Evolutionary conservation across 1,140 invertebrate species (phyloP).

Genomic region (Psix sp.): DNA sequence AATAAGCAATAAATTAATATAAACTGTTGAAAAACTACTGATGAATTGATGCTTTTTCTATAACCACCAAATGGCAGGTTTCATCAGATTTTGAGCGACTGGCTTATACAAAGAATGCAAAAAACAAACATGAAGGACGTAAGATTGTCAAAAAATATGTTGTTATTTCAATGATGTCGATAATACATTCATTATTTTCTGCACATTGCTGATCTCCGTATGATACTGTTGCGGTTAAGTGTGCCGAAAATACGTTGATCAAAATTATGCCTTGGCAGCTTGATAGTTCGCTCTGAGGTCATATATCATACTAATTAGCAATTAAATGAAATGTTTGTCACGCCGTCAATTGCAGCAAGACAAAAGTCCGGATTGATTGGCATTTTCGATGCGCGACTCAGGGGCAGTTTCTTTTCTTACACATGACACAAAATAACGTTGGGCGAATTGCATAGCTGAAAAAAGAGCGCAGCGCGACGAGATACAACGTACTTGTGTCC

Average conservation of each 20-base stretch:
- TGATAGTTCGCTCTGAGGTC: too few relatives aligned
- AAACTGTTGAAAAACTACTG: too few relatives aligned
- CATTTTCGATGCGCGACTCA: slow-evolving; percentile 24
- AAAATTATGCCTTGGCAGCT: too few relatives aligned
- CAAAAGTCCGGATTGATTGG: slow-evolving; percentile 11
- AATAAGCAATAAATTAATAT: neutral
- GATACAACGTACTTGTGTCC: slow-evolving; percentile 23
- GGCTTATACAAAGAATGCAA: neutral
- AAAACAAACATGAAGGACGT: neutral
- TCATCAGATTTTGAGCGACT: neutral
- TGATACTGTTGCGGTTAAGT: too few relatives aligned
- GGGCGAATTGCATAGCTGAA: slow-evolving; percentile 12
- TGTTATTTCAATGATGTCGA: neutral
- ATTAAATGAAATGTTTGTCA: slow-evolving; percentile 30
- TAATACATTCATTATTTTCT: neutral
- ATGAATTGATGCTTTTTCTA: too few relatives aligned
- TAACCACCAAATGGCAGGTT: too few relatives aligned
- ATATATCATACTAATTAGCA: slow-evolving; percentile 35
- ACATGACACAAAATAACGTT: too few relatives aligned
- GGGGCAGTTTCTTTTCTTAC: too few relatives aligned
- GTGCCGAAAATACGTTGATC: neutral
- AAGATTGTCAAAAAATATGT: too few relatives aligned
- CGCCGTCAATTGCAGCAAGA: slow-evolving; percentile 5
- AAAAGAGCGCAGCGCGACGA: slow-evolving; percentile 18
- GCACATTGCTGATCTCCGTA: too few relatives aligned